Percentiles rank a stretch among this genome's conserved stretches.
Evolutionary conservation across 1,140 invertebrate species (phyloP).

Genomic region (Augochlora pura): DNA sequence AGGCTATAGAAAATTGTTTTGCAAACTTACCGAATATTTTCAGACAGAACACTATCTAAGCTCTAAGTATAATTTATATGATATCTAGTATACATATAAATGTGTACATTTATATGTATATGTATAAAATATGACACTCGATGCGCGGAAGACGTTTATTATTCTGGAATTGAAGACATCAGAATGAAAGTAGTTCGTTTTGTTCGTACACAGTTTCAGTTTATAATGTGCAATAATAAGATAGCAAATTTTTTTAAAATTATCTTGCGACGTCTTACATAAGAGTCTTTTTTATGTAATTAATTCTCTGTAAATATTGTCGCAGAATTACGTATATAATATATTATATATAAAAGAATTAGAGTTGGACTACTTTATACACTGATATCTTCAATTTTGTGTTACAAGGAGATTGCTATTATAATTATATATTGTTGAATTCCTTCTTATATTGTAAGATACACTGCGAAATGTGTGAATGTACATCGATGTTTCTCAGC

Average conservation of each 20-base stretch:
- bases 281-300: neutral
- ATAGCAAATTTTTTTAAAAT: constrained; percentile 28
- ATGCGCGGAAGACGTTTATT: constrained; percentile 29
- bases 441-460: constrained; percentile 38
- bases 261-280: neutral
- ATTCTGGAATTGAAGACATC: constrained; percentile 55
- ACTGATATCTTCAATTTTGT: constrained; percentile 44
- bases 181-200: constrained; percentile 53
- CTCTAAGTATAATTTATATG: constrained; percentile 52
- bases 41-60: constrained; percentile 53
- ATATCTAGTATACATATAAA: constrained; percentile 56
- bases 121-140: constrained; percentile 19
- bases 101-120: constrained; percentile 37
- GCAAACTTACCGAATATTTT: constrained; percentile 58
- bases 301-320: constrained; percentile 28
- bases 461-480: constrained; percentile 29
- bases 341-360: constrained; percentile 4
- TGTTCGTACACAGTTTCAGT: constrained; percentile 31
- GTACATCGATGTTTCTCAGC: constrained; percentile 36
- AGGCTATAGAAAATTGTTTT: constrained; percentile 47
- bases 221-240: constrained; percentile 27
- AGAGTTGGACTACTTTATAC: constrained; percentile 30
- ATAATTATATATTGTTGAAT: constrained; percentile 36
- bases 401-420: constrained; percentile 30
- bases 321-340: neutral